phyloP scores from a whole-genome alignment of 2,113 vertebrate genomes.

The Chaetodon auriga region DNA sequence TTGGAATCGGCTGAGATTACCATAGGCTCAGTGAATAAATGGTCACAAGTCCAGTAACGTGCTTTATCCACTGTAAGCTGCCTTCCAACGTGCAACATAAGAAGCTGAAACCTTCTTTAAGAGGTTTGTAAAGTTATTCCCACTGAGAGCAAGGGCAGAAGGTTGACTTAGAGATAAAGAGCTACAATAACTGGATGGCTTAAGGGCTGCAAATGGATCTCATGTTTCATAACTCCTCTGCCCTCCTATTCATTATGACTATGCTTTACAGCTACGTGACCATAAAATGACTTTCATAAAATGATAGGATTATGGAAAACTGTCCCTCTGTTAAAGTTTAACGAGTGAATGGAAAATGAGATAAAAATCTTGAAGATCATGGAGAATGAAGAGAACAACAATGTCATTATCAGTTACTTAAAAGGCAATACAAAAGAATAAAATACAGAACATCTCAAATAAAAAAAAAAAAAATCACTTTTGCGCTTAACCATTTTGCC shows the following conservation, averaged over 20 bases:
- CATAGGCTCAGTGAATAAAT: neutral
- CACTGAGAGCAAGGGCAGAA: neutral
- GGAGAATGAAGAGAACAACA: neutral
- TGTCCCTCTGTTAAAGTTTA: conserved; percentile 46
- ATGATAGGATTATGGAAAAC: conserved; percentile 4
- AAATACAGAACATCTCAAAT: neutral
- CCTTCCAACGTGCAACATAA: neutral
- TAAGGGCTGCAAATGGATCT: neutral
- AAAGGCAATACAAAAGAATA: neutral
- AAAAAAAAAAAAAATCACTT: neutral
- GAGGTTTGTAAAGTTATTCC: neutral
- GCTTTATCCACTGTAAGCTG: neutral
- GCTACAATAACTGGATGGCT: neutral
- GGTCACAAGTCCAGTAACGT: neutral
- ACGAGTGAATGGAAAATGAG: conserved; percentile 23
- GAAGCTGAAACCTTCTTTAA: neutral
- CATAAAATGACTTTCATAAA: conserved; percentile 45
- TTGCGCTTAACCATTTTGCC: neutral
- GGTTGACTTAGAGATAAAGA: neutral
- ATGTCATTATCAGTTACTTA: neutral
- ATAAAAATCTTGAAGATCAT: conserved; percentile 4
- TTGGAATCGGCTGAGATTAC: neutral
- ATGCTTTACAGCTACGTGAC: conserved; percentile 27
- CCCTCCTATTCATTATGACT: neutral
- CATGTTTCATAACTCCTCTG: conserved; percentile 5